Base-by-base conservation (phyloP, 2,113 vertebrate species). In the Leptosomus discolor region DNA sequence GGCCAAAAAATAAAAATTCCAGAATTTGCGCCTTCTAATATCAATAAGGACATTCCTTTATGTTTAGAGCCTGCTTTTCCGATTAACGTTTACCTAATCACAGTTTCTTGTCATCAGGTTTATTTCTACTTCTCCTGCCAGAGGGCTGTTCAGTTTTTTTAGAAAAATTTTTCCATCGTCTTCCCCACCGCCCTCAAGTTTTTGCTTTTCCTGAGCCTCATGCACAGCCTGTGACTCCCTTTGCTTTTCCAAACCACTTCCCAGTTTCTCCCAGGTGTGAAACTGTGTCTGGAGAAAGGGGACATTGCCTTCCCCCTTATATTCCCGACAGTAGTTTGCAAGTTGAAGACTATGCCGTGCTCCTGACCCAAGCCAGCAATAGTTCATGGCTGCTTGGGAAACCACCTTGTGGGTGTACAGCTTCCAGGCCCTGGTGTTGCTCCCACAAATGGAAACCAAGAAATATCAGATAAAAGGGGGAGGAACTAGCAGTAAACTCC, bases 401-500 rank as follows among this genome's bases (percentile, higher is more conserved):
- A 88, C 56, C 98, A 98, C 84, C 74, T 88, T 9, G 71, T 94
- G 30, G 97, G 67, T 32, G 97, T 95, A 20, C 94, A 98, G 3
- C 97, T 93, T 90, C 98, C 98, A 6, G 98, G 98, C 41, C 98
- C 98, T 6, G 97, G 98, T 46, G 98, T 97, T 97, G 96, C 98
- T 98, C 98, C 92, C 76, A 92, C 91, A 95, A 94, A 48, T 24
- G 48, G 87, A 94, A 82, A 68, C 60, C 20, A 74, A 79, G 61
- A 45, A 94, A 71, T 54, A 73, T 27, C 51, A 81, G 73, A 53
- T 64, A 58, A 86, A 73, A 32, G 37, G 41, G 21, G 60, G 50
- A 94, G 34, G 30, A 65, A 73, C 4, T 11, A 83, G 50, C 15
- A 29, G 26, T 30, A n/a, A 69, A 53, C 36, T 88, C 56, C 69